These are phyloP conservation scores for Amblyornis subalaris DNA, from an alignment of 2,113 vertebrate genomes.

Conservation along the genomic window DNA sequence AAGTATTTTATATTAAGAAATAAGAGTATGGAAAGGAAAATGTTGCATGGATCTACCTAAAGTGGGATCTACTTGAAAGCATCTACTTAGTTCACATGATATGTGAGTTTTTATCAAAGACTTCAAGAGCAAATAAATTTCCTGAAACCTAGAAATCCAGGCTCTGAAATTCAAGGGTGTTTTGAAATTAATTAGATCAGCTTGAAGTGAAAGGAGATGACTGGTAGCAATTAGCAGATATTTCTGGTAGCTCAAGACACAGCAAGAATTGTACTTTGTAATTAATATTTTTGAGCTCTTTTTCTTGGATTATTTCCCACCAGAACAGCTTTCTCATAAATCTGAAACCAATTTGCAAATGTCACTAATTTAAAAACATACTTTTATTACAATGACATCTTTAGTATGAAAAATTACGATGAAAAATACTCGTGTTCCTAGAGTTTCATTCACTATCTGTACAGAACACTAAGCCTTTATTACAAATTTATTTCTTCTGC, in stretches of 20 bases:
- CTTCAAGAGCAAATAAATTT: background rate
- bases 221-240: constrained; percentile 39
- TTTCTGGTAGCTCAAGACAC: constrained; percentile 29
- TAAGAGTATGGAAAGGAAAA: background rate
- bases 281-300: constrained; percentile 33
- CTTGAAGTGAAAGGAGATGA: constrained; percentile 8
- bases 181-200: constrained; percentile 33
- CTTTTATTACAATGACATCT: constrained; percentile 16
- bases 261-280: constrained; percentile 12
- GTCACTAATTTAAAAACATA: constrained; percentile 28
- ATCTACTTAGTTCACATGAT: background rate
- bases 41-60: accelerated
- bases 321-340: constrained; percentile 27
- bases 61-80: background rate
- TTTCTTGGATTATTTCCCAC: constrained; percentile 47
- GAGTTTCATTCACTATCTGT: background rate
- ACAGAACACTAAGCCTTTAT: background rate
- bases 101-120: background rate
- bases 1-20: background rate
- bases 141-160: background rate
- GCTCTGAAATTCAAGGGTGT: background rate
- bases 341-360: constrained; percentile 46
- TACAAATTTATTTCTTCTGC: background rate
- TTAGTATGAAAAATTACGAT: background rate
- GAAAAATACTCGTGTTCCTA: background rate